A percentile compares a stretch with the other conserved stretches of the same genome.
Evolutionary conservation across 2,797 vertebrate genomes (phyloP).

Genomic region (Neosilurus hyrtlii): DNA sequence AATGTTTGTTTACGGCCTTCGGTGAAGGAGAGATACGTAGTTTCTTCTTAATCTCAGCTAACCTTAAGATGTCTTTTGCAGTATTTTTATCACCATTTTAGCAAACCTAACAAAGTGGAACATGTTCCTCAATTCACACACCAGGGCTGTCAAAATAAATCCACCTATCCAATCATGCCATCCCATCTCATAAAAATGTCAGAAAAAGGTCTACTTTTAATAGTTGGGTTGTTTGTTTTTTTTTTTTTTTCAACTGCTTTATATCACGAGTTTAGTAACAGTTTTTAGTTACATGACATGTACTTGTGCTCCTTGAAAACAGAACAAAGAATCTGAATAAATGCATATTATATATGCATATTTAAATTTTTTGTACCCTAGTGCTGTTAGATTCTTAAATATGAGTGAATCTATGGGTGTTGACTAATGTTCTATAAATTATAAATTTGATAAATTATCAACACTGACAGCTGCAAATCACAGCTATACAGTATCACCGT

Average conservation of each 20-base stretch:
- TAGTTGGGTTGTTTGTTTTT: not conserved
- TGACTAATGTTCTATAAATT: not conserved
- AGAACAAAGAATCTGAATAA: not conserved
- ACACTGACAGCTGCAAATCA: not conserved
- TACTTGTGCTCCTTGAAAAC: not conserved
- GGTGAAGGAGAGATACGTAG: not conserved
- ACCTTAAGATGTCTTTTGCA: not conserved
- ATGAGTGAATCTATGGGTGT: not conserved
- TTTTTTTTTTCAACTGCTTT: not conserved
- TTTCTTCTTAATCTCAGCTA: not conserved
- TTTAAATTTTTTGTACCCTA: not conserved
- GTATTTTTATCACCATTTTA: not conserved
- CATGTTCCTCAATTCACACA: not conserved
- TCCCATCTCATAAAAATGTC: not conserved
- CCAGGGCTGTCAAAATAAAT: not conserved
- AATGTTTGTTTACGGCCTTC: not conserved
- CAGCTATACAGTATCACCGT: not conserved
- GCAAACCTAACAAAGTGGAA: not conserved
- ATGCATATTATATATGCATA: not conserved
- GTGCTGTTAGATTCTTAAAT: not conserved
- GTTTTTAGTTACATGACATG: not conserved
- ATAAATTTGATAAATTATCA: too few species aligned
- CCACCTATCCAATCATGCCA: too few species aligned
- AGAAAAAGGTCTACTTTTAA: not conserved
- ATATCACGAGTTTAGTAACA: not conserved